Conservation (phyloP, 2,113 vertebrate species). For the Nothobranchius furzeri region DNA sequence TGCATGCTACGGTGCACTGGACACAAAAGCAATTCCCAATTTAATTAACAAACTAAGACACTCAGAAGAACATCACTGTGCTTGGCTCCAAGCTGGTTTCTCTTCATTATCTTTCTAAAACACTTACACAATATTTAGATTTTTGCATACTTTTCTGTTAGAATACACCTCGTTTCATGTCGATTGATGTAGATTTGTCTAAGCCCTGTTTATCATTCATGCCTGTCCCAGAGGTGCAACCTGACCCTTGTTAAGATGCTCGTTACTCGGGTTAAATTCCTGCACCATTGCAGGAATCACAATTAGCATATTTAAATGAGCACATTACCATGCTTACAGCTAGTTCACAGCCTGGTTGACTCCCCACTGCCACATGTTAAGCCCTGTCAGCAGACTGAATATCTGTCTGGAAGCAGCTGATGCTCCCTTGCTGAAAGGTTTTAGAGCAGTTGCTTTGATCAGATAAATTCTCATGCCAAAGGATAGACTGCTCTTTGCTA, state of each 20-base stretch:
- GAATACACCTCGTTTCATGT: not conserved
- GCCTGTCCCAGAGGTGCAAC: constrained; percentile 43
- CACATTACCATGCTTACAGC: constrained; percentile 59
- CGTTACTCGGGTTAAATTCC: constrained; percentile 50
- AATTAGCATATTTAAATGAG: constrained; percentile 65
- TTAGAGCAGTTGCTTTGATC: constrained; percentile 60
- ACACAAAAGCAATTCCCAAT: constrained; percentile 72
- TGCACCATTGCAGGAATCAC: constrained; percentile 18
- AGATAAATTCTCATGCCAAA: constrained; percentile 49
- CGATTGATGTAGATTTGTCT: constrained; percentile 28
- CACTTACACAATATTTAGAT: not conserved
- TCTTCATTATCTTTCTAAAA: not conserved
- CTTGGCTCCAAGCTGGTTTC: not conserved
- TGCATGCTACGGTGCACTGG: constrained; percentile 65
- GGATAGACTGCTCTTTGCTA: constrained; percentile 24
- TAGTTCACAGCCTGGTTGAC: constrained; percentile 38
- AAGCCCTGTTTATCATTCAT: constrained; percentile 28
- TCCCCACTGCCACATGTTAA: constrained; percentile 34
- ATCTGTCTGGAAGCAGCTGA: constrained; percentile 44
- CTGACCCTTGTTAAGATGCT: constrained; percentile 56
- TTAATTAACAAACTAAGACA: constrained; percentile 69
- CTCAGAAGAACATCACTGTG: constrained; percentile 27
- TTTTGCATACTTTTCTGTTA: not conserved
- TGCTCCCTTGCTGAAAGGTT: constrained; percentile 39
- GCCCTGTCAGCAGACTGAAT: constrained; percentile 55